Base-by-base conservation (phyloP, 2,113 vertebrate genomes). In the Gallinago media region DNA sequence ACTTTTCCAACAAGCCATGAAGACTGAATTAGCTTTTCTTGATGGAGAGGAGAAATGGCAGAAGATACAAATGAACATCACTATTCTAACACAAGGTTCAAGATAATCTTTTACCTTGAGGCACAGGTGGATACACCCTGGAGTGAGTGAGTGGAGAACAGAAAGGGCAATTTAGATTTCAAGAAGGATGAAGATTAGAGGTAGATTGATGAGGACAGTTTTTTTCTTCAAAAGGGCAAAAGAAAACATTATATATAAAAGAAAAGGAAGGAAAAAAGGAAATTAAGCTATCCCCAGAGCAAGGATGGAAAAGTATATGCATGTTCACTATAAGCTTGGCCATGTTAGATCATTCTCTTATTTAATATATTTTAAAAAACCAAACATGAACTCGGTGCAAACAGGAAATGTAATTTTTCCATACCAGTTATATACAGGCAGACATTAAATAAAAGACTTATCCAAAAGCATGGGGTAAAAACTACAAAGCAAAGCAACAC, bases 401-500 rank as follows among this genome's bases (percentile, higher is more conserved):
- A 80, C 8, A 36, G 49, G 40, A 87, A 85, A 71, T n/a, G 7
- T 26, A 7, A 7, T 75, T 94, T 88, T 95, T 34, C 80, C 31
- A 25, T 36, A 72, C 11, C 27, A 61, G 17, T 38, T 36, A 3
- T 78, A 18, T 40, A 25, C 16, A 72, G 34, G 32, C 22, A 3
- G 65, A 74, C 29, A 47, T 63, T 80, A 80, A 76, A 88, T 95
- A 55, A 93, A 94, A 91, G 72, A 89, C 58, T 89, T 86, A 52
- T 14, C 38, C 78, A 92, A 82, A 89, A 85, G 42, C 56, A 70
- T 32, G 47, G 85, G 67, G n/a, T 84, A 83, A 91, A 85, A 74
- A 15, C 3, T 20, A 32, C 18, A 75, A 58, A 89, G 46, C 14
- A 71, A 50, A 59, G 11, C 36, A 65, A 27, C 47, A 38, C 26